Base-by-base conservation (phyloP, 2,888 invertebrate genomes). In the Eilema depressum region DNA sequence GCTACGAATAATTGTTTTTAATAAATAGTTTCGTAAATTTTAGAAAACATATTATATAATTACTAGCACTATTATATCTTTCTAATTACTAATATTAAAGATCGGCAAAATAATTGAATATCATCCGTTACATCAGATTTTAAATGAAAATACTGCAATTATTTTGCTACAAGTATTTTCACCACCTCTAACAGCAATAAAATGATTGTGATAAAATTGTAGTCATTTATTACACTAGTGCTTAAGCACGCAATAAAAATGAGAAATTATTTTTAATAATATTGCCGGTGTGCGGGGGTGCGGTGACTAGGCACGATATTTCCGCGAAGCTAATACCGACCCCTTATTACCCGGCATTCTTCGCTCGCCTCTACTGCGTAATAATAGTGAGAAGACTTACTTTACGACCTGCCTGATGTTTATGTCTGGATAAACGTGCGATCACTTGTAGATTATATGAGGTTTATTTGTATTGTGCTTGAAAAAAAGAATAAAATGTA, bases 231-330 rank as follows among this genome's bases (percentile, higher is more conserved):
- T 89, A 90, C 83, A 72, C 78, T 85, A 87, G 88, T 89, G 88
- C 86, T 85, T 85, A 86, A 87, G 88, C 76, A 68, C 86, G 92
- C 87, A 93, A 95, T 95, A 94, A 95, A 95, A 94, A 94, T 95
- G 95, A 95, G 95, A 94, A 95, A 95, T 95, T 95, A 95, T 95
- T 94, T 95, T 95, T 95, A 95, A 95, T 95, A 94, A 93, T 90
- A 92, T 88, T 88, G 89, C 83, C 81, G 80, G 80, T 75, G 72
- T 63, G 78, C 70, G 83, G 86, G 82, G 82, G 85, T 83, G 83
- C 79, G 83, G 87, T 91, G 92, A 91, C 90, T 86, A 76, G 76
- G 84, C 89, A 90, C 91, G 90, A 93, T 92, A 93, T 93, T 92
- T 91, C 86, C 88, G 88, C 85, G 84, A 83, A 82, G 84, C 87